These are phyloP conservation scores for Phrynocephalus guinanensis DNA, from an alignment of 2,797 vertebrate species.

Conservation along the genomic window DNA sequence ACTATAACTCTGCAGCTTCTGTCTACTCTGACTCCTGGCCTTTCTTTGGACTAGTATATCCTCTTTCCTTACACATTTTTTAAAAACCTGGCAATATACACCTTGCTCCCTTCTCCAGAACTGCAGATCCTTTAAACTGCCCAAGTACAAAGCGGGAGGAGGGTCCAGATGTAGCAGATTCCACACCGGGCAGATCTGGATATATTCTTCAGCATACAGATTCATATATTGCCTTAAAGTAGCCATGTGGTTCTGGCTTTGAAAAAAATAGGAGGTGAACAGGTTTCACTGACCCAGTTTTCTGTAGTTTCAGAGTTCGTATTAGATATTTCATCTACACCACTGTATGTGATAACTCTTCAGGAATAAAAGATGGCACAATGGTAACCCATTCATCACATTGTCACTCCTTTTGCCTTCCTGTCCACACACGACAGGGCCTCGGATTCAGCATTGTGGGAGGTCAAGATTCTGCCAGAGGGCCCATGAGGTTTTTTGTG, in stretches of 20 bases:
- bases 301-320: no score
- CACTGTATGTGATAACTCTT: no score
- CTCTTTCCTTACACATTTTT: not conserved
- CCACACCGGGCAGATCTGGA: not conserved
- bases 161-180: not conserved
- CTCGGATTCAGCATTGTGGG: conserved; percentile 97
- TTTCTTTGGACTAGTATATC: not conserved
- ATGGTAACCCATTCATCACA: not conserved
- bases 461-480: conserved; percentile 93
- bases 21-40: not conserved
- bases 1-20: not conserved
- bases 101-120: no score
- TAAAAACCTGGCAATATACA: not conserved
- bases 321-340: no score
- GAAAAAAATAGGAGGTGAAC: no score
- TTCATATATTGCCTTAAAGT: no score
- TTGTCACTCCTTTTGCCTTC: conserved; percentile 1
- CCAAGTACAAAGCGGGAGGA: not conserved
- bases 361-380: not conserved
- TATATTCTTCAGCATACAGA: no score
- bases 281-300: no score
- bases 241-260: no score
- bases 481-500: conserved; percentile 97
- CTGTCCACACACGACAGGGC: conserved; percentile 76
- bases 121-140: not conserved